Evolutionary conservation across 2,888 invertebrate genomes (phyloP).

Genomic region (Apotomis capreana): DNA sequence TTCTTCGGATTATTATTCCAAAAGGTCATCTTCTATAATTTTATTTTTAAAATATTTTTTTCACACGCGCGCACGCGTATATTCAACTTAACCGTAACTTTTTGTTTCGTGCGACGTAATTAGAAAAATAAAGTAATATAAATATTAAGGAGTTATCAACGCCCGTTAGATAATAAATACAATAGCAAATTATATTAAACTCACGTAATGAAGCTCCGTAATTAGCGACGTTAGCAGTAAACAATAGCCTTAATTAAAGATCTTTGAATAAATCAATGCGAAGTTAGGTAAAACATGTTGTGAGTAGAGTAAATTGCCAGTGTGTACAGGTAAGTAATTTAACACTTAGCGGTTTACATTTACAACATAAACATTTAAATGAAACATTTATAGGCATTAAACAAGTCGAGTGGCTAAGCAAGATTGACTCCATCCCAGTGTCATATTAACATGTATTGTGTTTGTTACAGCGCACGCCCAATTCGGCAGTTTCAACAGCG

Average conservation of each 20-base stretch:
- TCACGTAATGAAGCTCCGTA: slow-evolving; percentile 8
- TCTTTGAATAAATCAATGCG: background rate
- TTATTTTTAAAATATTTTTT: too few relatives aligned
- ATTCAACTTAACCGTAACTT: too few relatives aligned
- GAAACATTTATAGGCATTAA: background rate
- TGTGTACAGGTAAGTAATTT: background rate
- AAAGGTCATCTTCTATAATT: too few relatives aligned
- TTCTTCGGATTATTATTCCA: too few relatives aligned
- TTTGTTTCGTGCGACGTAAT: too few relatives aligned
- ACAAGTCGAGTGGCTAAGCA: background rate
- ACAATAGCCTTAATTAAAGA: slow-evolving; percentile 27
- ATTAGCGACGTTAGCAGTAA: slow-evolving; percentile 4
- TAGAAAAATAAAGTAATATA: background rate
- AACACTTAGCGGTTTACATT: slow-evolving; percentile 6
- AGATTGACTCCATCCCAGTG: background rate
- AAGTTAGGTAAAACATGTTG: background rate
- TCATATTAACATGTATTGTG: background rate
- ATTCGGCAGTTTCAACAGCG: slow-evolving; percentile 47
- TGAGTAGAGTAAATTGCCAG: background rate
- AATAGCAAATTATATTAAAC: slow-evolving; percentile 11
- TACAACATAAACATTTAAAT: background rate
- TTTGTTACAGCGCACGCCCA: slow-evolving; percentile 60
- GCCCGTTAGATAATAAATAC: background rate
- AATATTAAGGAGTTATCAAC: background rate
- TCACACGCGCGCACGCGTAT: too few relatives aligned